Percentiles rank a stretch among this genome's conserved stretches.
phyloP scores from a whole-genome alignment of 2,888 invertebrate species.

The Stictocephala bisonia region DNA sequence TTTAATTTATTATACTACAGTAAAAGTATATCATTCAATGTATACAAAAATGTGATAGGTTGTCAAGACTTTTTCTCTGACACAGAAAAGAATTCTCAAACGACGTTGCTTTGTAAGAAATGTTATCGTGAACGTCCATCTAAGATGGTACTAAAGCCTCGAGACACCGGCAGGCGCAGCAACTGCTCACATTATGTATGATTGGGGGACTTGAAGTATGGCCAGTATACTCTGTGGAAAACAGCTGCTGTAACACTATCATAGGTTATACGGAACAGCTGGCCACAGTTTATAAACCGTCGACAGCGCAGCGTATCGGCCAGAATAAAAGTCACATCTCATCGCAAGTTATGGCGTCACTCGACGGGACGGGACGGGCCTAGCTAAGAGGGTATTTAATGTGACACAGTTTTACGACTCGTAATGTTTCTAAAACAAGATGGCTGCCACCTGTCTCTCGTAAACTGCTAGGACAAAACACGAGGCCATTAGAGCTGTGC shows the following conservation, averaged over 20 bases:
- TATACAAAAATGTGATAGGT: too few relatives aligned
- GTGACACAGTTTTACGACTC: constrained; percentile 44
- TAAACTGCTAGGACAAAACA: constrained; percentile 41
- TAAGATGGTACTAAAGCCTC: too few relatives aligned
- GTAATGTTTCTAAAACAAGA: constrained; percentile 43
- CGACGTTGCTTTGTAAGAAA: too few relatives aligned
- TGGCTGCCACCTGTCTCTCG: constrained; percentile 42
- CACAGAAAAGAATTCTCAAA: too few relatives aligned
- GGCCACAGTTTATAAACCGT: not conserved
- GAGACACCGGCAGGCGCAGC: too few relatives aligned
- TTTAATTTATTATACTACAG: too few relatives aligned
- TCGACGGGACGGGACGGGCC: constrained; percentile 6
- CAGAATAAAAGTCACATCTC: constrained; percentile 42
- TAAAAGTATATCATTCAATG: too few relatives aligned
- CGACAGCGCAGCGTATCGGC: constrained; percentile 23
- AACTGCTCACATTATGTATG: too few relatives aligned
- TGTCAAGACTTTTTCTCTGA: too few relatives aligned
- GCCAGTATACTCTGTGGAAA: too few relatives aligned
- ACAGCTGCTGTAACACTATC: not conserved
- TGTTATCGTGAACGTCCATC: too few relatives aligned
- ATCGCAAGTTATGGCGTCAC: constrained; percentile 41
- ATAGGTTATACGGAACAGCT: not conserved
- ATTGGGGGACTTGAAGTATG: too few relatives aligned
- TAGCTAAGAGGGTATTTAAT: constrained; percentile 36
- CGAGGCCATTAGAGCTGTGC: constrained; percentile 14